Evolutionary conservation across 2,797 vertebrate genomes (phyloP), one percentile per base, ranked within the genome.

Genomic region (Lacerta agilis): DNA sequence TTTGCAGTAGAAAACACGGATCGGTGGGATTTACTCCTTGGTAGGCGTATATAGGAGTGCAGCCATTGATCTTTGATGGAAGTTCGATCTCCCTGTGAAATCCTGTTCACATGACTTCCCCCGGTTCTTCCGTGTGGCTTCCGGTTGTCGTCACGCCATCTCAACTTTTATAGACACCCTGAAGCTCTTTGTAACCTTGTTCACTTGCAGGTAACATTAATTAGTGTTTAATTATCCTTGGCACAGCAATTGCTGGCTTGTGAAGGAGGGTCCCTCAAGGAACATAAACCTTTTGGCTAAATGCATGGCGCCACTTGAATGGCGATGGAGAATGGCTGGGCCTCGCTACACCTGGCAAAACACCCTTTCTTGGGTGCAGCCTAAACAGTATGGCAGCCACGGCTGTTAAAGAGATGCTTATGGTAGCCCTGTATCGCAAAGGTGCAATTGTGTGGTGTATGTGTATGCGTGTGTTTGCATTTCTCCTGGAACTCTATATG

Each of bases 221-320:
- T 86, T 88, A 85, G 83, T 1, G 5, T 75, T 88, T 89, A 91
- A 88, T 92, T 91, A 76, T 43, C 25, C 69, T 91, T 86, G 86
- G 58, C 79, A 1, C 0, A 0, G 33, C 79, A 18, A 73, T 85
- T 79, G 9, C 55, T 90, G 87, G 18, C 9, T 86, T 90, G 84
- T 84, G 71, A 83, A 87, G 23, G 73, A 83, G 76, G 6, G 5
- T 90, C 73, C 82, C 79, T 55, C 7, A 8, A 87, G 81, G 85
- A 86, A 8, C 67, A 3, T 81, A 55, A 83, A 49, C n/a, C 5
- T 92, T 76, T 82, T 86, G 45, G 69, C 72, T 90, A 87, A 64
- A 45, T 67, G 25, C 58, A 73, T 1, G 2, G 9, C 10, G 7
- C 41, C 66, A 15, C n/a, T 33, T n/a, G 69, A n/a, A 71, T 27